Base-by-base conservation (phyloP, 1,140 invertebrate genomes). In the Drosophila lini region DNA sequence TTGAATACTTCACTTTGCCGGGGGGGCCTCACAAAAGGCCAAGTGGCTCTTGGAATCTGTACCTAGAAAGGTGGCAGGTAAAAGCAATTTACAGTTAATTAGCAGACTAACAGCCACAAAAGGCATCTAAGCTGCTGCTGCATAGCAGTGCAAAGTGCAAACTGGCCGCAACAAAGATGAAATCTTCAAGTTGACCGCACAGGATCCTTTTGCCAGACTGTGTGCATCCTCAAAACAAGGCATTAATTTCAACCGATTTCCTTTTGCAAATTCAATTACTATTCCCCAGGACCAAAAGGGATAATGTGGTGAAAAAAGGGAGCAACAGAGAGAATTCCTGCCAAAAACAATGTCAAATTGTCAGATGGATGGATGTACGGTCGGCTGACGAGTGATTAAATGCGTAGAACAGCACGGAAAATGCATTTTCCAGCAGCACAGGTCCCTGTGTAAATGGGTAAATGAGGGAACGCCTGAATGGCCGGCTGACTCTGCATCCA, bases 81-180 rank as follows among this genome's bases (percentile, higher is more conserved):
- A 68, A 76, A 68, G 61, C 74, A 76, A 76, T 76, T 68, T 60
- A 62, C 41, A 76, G 62, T 76, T 76, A 76, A 76, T 76, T 76
- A 77, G 42, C 69, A 41, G 53, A 36, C 67, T 31, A 59, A 71
- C 38, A 50, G 69, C 36, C 69, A 59, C 44, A 71, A 58, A 50
- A 71, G 67, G 44, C 68, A 50, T 42, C 68, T 36, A 41, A 73
- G 57, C 8, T 11, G 44, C 11, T 11, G 45, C 45, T 9, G 9
- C n/a, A 55, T 22, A 45, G 25, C 25, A 28, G 25, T 28, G 25
- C 34, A 40, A 69, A 70, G 64, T 56, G 64, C 50, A 40, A 47
- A 28, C 42, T 55, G 42, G 62, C 28, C 19, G 50, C 34, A 71
- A 34, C 50, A 71, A 57, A 48, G 44, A 71, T 50, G 34, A 57